Evolutionary conservation across 2,113 vertebrate species (phyloP).

Genomic region (Oncorhynchus kisutch): DNA sequence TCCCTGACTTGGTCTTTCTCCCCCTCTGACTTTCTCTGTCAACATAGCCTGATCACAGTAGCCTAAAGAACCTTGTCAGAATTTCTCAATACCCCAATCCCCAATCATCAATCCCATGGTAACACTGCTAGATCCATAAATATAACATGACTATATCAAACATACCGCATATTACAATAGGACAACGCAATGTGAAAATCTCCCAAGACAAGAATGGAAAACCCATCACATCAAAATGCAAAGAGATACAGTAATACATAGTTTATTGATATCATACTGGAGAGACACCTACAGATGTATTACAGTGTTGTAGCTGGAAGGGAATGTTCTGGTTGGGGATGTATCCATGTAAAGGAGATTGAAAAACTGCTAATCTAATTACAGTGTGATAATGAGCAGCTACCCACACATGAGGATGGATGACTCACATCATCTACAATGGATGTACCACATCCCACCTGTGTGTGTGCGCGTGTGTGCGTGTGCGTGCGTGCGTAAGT

Average conservation of each 20-base stretch:
- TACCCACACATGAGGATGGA: not conserved
- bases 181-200: too few species aligned
- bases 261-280: not conserved
- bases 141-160: not conserved
- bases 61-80: conserved; percentile 25
- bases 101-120: conserved; percentile 42
- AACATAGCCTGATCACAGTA: conserved; percentile 15
- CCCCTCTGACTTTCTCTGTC: not conserved
- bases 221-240: too few species aligned
- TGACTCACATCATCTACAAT: not conserved
- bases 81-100: not conserved
- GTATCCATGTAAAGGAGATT: too few species aligned
- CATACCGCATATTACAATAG: not conserved
- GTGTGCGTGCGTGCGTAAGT: too few species aligned
- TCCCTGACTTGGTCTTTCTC: not conserved
- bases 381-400: not conserved
- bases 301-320: not conserved
- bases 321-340: too few species aligned
- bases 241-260: too few species aligned
- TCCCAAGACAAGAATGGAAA: too few species aligned
- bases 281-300: too few species aligned
- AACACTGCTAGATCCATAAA: conserved; percentile 26
- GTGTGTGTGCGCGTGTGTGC: too few species aligned
- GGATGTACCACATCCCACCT: not conserved
- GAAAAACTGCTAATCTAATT: not conserved